A percentile compares a stretch with the other conserved stretches of the same genome.
phyloP scores from a whole-genome alignment of 1,140 invertebrate genomes.

The Hyles vespertilio region DNA sequence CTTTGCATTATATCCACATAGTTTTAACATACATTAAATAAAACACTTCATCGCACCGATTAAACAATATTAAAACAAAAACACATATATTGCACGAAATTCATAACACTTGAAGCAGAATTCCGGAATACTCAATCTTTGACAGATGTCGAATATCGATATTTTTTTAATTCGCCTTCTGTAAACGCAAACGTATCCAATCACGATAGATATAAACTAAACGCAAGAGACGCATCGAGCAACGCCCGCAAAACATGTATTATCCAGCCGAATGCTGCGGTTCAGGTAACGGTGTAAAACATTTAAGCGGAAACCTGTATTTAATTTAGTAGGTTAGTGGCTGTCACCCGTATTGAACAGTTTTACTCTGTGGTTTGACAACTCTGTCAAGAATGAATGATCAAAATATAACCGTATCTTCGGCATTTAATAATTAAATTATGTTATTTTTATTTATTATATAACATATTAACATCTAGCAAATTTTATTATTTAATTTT shows the following conservation, averaged over 20 bases:
- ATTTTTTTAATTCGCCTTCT: conserved; percentile 22
- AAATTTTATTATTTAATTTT: too few relatives aligned
- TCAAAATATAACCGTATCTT: too few relatives aligned
- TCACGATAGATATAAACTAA: conserved; percentile 26
- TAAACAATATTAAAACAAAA: too few relatives aligned
- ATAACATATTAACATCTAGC: too few relatives aligned
- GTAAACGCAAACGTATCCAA: conserved; percentile 24
- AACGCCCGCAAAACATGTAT: conserved; percentile 22
- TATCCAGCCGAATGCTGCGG: too few relatives aligned
- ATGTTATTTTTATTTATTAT: too few relatives aligned
- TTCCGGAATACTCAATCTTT: conserved; percentile 32
- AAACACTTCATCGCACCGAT: conserved; percentile 31
- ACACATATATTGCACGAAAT: conserved; percentile 30
- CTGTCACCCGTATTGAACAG: too few relatives aligned
- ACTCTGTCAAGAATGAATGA: too few relatives aligned
- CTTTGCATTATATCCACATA: conserved; percentile 52
- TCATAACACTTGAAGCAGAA: conserved; percentile 37
- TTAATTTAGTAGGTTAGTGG: neutral
- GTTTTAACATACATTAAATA: conserved; percentile 36
- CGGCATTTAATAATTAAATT: neutral
- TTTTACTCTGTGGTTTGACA: too few relatives aligned
- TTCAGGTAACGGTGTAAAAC: too few relatives aligned
- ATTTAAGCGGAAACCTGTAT: too few relatives aligned
- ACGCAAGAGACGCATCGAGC: conserved; percentile 22
- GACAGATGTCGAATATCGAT: conserved; percentile 50